Percentiles rank a stretch among this genome's conserved stretches.
These are phyloP conservation scores for Xanthia togata DNA, from an alignment of 2,888 invertebrate species.

Conservation along the genomic window DNA sequence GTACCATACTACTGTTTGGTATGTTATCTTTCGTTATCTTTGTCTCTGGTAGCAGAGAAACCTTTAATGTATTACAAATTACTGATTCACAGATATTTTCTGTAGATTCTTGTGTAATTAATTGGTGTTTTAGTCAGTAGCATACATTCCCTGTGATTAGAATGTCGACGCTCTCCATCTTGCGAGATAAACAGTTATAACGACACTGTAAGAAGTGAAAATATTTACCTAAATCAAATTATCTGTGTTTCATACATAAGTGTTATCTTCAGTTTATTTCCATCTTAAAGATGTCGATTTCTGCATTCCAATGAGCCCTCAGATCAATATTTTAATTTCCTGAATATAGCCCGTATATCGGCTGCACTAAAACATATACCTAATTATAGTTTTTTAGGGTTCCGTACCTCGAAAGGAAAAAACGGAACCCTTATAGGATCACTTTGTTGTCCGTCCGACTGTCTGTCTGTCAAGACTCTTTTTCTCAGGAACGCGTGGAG, in stretches of 20 bases:
- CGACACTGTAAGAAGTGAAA: background rate
- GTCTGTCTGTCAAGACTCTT: too few species aligned
- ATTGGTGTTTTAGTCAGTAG: slow-evolving; percentile 48
- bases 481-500: too few species aligned
- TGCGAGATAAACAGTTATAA: slow-evolving; percentile 36
- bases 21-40: slow-evolving; percentile 55
- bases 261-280: background rate
- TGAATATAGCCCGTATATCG: too few species aligned
- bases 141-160: slow-evolving; percentile 50
- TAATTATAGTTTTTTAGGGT: too few species aligned
- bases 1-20: slow-evolving; percentile 36
- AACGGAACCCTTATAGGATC: too few species aligned
- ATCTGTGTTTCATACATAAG: background rate
- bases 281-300: background rate
- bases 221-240: background rate
- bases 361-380: too few species aligned
- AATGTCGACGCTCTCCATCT: slow-evolving; percentile 40
- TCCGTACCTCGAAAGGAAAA: too few species aligned
- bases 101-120: slow-evolving; percentile 48
- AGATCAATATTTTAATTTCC: background rate
- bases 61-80: slow-evolving; percentile 61
- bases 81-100: slow-evolving; percentile 51
- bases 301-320: too few species aligned
- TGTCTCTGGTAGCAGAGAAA: slow-evolving; percentile 36
- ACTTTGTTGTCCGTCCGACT: too few species aligned